These are phyloP conservation scores for Elmis aenea DNA, from an alignment of 2,888 invertebrate species.

Conservation along the genomic window DNA sequence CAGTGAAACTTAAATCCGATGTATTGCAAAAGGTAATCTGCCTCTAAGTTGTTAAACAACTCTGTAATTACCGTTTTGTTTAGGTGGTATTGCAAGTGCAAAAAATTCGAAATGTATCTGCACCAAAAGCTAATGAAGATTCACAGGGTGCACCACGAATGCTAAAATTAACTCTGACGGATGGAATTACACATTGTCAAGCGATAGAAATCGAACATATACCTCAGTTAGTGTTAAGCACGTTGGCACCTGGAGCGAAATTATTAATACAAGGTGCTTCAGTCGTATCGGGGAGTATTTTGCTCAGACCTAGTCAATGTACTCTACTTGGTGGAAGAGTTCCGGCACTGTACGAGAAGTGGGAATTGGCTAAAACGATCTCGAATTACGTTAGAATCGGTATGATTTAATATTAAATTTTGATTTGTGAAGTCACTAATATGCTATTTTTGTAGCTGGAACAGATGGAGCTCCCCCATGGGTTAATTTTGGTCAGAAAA, in stretches of 20 bases:
- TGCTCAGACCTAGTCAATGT: constrained; percentile 63
- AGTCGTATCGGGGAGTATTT: constrained; percentile 57
- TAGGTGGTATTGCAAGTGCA: constrained; percentile 79
- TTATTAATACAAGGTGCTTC: constrained; percentile 62
- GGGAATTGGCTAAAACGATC: constrained; percentile 62
- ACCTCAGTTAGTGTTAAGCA: constrained; percentile 61
- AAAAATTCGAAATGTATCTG: constrained; percentile 81
- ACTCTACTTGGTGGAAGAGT: constrained; percentile 82
- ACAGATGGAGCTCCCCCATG: constrained; percentile 85
- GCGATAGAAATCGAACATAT: constrained; percentile 74
- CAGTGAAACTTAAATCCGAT: constrained; percentile 62
- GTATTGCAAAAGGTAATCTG: constrained; percentile 44
- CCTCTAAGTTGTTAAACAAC: constrained; percentile 21
- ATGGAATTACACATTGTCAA: constrained; percentile 73
- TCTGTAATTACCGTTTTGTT: too few relatives aligned
- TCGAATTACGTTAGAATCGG: constrained; percentile 18
- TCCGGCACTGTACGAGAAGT: constrained; percentile 76
- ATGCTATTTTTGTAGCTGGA: constrained; percentile 49
- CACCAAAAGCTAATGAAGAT: constrained; percentile 87
- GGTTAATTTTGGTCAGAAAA: constrained; percentile 84
- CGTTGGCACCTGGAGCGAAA: constrained; percentile 89
- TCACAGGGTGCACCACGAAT: constrained; percentile 76
- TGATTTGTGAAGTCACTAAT: constrained; percentile 3
- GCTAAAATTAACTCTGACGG: constrained; percentile 77
- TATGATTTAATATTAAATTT: constrained; percentile 1